These are phyloP conservation scores for Heliangelus exortis DNA, from an alignment of 2,797 vertebrate genomes.

Conservation along the genomic window DNA sequence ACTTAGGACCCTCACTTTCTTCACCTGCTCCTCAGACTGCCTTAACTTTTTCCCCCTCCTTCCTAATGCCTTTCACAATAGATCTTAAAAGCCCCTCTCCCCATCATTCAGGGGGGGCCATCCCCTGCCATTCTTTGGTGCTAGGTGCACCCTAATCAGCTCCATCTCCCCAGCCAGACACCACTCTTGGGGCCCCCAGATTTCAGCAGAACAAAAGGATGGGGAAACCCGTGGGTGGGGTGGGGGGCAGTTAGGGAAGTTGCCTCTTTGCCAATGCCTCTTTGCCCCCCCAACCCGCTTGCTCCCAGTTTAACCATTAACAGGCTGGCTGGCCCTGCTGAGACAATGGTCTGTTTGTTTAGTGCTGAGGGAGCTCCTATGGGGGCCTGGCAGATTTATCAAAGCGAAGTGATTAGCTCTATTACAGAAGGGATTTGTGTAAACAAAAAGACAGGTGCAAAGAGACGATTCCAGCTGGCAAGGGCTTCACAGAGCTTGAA, in stretches of 20 bases:
- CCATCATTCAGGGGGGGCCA: not conserved
- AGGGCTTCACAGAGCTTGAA: slow-evolving; percentile 52
- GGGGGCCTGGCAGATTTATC: slow-evolving; percentile 87
- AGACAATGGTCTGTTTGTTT: slow-evolving; percentile 83
- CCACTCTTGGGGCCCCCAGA: fast-evolving
- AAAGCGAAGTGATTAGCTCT: slow-evolving; percentile 86
- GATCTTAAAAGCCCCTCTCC: not conserved
- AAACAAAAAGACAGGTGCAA: slow-evolving; percentile 91
- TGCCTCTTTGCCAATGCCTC: not conserved
- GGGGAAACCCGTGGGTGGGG: not conserved
- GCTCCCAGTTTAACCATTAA: slow-evolving; percentile 82
- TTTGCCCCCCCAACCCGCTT: not conserved
- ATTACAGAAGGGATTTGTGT: slow-evolving; percentile 90
- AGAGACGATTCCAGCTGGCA: slow-evolving; percentile 74
- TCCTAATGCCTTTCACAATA: not conserved
- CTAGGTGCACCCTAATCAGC: not conserved
- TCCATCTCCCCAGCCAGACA: not conserved
- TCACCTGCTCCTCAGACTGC: not conserved
- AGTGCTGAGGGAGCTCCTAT: slow-evolving; percentile 73
- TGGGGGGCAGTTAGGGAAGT: not conserved
- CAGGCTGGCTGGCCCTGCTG: slow-evolving; percentile 46
- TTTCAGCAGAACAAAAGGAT: not conserved
- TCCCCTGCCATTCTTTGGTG: not conserved
- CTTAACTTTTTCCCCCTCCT: not conserved
- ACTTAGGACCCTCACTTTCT: not conserved